These are phyloP conservation scores for Aepyceros melampus DNA, from an alignment of 2,113 vertebrate species.

Conservation along the genomic window DNA sequence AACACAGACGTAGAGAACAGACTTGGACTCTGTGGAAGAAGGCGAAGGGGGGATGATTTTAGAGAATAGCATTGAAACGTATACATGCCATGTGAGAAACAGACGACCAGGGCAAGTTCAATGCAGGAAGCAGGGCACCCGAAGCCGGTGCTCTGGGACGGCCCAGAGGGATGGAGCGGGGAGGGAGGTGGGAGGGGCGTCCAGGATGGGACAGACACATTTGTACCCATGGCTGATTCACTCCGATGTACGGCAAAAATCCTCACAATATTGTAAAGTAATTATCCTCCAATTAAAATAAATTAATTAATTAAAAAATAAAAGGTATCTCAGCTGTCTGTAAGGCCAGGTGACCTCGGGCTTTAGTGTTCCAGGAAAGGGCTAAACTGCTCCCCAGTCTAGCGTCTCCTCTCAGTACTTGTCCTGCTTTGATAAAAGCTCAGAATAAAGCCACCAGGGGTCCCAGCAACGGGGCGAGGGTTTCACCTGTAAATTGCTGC, in stretches of 20 bases:
- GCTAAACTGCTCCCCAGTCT: too few relatives aligned
- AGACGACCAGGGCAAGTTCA: background rate
- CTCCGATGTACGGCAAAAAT: background rate
- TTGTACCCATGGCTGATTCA: background rate
- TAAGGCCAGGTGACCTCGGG: background rate
- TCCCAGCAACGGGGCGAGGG: fast-evolving
- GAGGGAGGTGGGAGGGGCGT: background rate
- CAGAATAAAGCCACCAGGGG: background rate
- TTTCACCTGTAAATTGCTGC: background rate
- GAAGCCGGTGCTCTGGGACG: background rate
- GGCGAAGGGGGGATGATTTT: background rate
- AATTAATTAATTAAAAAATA: background rate
- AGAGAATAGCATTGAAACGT: background rate
- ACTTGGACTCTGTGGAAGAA: background rate
- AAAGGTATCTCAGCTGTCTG: background rate
- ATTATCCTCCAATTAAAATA: background rate
- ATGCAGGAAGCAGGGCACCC: background rate
- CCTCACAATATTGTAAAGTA: background rate
- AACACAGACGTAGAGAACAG: background rate
- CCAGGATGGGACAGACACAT: background rate
- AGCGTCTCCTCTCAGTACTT: fast-evolving
- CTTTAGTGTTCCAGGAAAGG: background rate
- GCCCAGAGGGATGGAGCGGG: background rate
- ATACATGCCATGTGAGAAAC: fast-evolving
- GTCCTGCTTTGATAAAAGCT: background rate